These are phyloP conservation scores for Drosophila willistoni DNA, from an alignment of 1,140 invertebrate species.

Conservation along the genomic window DNA sequence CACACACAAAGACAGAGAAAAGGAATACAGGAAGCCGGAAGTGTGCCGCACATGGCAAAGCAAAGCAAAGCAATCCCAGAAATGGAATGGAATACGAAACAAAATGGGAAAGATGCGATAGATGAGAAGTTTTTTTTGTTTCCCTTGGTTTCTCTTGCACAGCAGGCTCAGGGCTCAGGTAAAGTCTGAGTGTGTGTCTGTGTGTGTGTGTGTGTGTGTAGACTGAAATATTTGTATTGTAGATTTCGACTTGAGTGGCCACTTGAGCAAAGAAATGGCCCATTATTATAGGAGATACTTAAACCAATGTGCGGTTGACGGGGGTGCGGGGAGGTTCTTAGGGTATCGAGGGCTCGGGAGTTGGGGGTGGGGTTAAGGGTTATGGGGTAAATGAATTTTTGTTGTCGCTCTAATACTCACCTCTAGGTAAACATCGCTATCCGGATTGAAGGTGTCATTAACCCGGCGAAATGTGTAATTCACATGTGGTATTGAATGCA, in stretches of 20 bases:
- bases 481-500: slow-evolving; percentile 93
- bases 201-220: background rate
- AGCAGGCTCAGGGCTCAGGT: background rate
- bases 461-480: slow-evolving; percentile 94
- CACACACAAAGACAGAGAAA: slow-evolving; percentile 15
- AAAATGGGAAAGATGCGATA: slow-evolving; percentile 45
- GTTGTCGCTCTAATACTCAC: slow-evolving; percentile 84
- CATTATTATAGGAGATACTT: slow-evolving; percentile 16
- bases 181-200: background rate
- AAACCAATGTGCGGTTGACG: background rate
- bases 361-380: background rate
- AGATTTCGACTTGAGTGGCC: slow-evolving; percentile 9
- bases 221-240: slow-evolving; percentile 2
- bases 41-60: slow-evolving; percentile 73
- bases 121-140: slow-evolving; percentile 8
- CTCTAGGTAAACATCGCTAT: slow-evolving; percentile 95
- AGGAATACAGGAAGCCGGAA: slow-evolving; percentile 64
- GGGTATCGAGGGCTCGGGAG: too few species aligned
- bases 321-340: background rate
- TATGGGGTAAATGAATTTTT: background rate
- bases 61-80: slow-evolving; percentile 11
- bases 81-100: slow-evolving; percentile 40
- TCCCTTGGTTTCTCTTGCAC: background rate
- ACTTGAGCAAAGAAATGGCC: slow-evolving; percentile 19
- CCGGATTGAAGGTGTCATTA: slow-evolving; percentile 95